A percentile compares a stretch with the other conserved stretches of the same genome.
Evolutionary conservation across 2,888 invertebrate species (phyloP).

Genomic region (Hypercompe scribonia): DNA sequence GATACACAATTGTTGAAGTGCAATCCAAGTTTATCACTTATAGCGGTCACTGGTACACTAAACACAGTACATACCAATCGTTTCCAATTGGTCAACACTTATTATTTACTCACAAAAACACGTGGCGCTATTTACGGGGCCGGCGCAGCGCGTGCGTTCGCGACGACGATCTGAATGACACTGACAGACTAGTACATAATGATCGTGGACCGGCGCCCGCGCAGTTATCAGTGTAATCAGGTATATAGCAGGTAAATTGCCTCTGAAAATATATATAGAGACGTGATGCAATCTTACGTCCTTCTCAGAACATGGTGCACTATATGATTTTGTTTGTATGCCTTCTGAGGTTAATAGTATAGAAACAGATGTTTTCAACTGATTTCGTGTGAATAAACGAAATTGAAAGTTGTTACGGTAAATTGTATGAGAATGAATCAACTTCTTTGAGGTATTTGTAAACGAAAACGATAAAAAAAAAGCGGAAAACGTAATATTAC

Average conservation of each 20-base stretch:
- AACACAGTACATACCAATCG: constrained; percentile 62
- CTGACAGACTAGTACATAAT: constrained; percentile 56
- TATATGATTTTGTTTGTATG: constrained; percentile 52
- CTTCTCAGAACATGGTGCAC: constrained; percentile 54
- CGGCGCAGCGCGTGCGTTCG: constrained; percentile 63
- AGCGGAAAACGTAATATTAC: not conserved
- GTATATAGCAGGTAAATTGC: constrained; percentile 73
- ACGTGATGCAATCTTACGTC: constrained; percentile 68
- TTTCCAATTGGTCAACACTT: constrained; percentile 57
- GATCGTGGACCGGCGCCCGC: constrained; percentile 65
- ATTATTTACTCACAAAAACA: constrained; percentile 80
- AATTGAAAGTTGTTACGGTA: constrained; percentile 42
- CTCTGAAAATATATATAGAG: constrained; percentile 68
- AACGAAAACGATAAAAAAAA: not conserved
- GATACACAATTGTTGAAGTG: constrained; percentile 53
- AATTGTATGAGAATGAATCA: constrained; percentile 14
- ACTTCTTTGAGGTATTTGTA: not conserved
- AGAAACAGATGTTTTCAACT: constrained; percentile 36
- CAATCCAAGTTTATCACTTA: constrained; percentile 71
- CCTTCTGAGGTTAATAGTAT: constrained; percentile 35
- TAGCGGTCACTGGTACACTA: constrained; percentile 57
- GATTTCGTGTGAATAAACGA: constrained; percentile 39
- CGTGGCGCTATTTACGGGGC: constrained; percentile 58
- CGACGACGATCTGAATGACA: constrained; percentile 66
- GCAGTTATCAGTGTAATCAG: constrained; percentile 66